These are phyloP conservation scores for Dipus sagitta DNA, from an alignment of 2,797 vertebrate genomes.

Conservation along the genomic window DNA sequence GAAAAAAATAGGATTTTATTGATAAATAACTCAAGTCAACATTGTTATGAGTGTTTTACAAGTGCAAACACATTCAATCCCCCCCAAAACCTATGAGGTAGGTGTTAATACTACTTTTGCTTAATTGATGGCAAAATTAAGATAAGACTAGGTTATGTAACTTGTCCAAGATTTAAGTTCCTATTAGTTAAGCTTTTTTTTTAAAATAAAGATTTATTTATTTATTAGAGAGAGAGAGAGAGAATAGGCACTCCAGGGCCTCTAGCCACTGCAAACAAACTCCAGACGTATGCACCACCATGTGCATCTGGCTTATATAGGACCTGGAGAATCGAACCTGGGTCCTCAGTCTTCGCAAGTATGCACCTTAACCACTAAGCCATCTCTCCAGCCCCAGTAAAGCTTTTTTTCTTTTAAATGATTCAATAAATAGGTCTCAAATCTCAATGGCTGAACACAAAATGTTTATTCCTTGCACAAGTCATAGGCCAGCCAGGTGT, in stretches of 20 bases:
- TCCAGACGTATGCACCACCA: too few species aligned
- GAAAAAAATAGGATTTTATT: neutral
- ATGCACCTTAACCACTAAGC: too few species aligned
- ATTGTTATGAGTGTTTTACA: conserved; percentile 8
- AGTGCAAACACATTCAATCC: neutral
- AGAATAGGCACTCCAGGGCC: too few species aligned
- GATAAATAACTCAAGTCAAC: conserved; percentile 10
- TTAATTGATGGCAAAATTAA: conserved; percentile 51
- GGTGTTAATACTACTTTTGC: neutral
- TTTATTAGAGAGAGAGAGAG: too few species aligned
- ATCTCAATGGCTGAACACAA: neutral
- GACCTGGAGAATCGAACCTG: too few species aligned
- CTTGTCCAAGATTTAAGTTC: neutral
- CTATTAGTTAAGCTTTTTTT: neutral
- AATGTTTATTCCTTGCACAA: conserved; percentile 26
- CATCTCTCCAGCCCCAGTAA: too few species aligned
- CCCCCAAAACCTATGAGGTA: neutral
- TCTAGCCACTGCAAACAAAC: too few species aligned
- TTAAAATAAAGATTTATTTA: too few species aligned
- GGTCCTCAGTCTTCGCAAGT: too few species aligned
- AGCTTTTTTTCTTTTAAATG: too few species aligned
- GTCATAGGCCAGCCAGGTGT: neutral
- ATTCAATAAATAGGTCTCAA: neutral
- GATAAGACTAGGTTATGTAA: conserved; percentile 18
- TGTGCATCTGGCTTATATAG: too few species aligned